Base-by-base conservation (phyloP, 2,888 invertebrate species). In the Dexiosoma caninum region DNA sequence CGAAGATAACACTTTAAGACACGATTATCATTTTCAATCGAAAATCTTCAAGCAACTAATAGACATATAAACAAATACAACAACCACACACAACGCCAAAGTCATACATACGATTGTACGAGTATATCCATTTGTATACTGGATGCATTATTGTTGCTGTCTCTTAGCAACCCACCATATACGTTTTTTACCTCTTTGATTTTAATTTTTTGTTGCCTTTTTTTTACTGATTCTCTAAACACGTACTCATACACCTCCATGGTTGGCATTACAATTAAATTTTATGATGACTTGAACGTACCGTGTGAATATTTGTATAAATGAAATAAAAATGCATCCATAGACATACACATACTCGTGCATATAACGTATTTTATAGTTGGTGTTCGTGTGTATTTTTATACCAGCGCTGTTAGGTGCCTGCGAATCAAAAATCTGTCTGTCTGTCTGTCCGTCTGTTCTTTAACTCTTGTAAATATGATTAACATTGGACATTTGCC, bases 241-340 rank as follows among this genome's bases (percentile, higher is more conserved):
- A 81, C 81, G 81, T 81, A 81, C 64, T 77, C 71, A 67, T 76
- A 81, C 76, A 81, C 81, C 81, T 81, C 72, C 81, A 81, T 81
- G 81, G 81, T 59, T 77, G 81, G 77, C 67, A 81, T 77, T 81
- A 81, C 81, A 81, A 81, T 81, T 81, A 81, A 77, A 81, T 77
- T 81, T 77, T 81, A 81, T 81, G 81, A 81, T 81, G 77, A 74
- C 72, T 70, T 66, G 53, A 77, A 59, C 32, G 64, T 62, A 77
- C 57, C 79, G 79, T 79, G 76, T 82, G 82, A 80, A 76, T 79
- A 79, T 64, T 51, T 67, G 55, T 62, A 40, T 40, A 53, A 59
- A 59, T 40, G 9, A 30, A 40, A 40, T 16, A 49, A 74, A 46
- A 57, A 49, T n/a, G n/a, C n/a, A n/a, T n/a, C n/a, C n/a, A n/a